phyloP scores from a whole-genome alignment of 2,888 invertebrate genomes.

The Drosophila vallismaia region DNA sequence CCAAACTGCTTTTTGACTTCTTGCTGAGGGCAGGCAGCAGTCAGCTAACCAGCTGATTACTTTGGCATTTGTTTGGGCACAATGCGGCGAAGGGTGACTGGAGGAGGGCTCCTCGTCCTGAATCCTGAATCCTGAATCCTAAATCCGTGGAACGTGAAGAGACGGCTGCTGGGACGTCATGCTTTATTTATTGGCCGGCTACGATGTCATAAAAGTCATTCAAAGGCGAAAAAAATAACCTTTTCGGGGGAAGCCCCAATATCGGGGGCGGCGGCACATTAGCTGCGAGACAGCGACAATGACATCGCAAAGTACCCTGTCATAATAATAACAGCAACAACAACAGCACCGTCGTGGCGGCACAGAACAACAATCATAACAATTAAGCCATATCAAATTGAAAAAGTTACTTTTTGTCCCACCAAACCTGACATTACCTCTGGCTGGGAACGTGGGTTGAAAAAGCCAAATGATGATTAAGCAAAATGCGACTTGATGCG shows the following conservation, averaged over 20 bases:
- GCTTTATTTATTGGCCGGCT: constrained; percentile 67
- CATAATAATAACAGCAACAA: constrained; percentile 53
- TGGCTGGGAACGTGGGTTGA: not conserved
- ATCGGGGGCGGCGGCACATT: constrained; percentile 54
- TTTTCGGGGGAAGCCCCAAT: constrained; percentile 61
- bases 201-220: constrained; percentile 72
- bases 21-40: constrained; percentile 46
- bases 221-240: constrained; percentile 45
- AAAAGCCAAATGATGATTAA: constrained; percentile 43
- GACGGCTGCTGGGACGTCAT: constrained; percentile 44
- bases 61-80: constrained; percentile 72
- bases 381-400: constrained; percentile 77
- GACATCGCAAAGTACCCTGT: constrained; percentile 71
- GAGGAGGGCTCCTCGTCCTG: constrained; percentile 5
- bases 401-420: constrained; percentile 64
- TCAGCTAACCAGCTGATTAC: constrained; percentile 75
- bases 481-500: constrained; percentile 41
- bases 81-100: constrained; percentile 17
- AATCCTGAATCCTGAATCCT: constrained; percentile 41
- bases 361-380: constrained; percentile 55
- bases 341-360: constrained; percentile 17
- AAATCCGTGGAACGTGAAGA: constrained; percentile 54
- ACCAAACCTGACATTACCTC: constrained; percentile 46
- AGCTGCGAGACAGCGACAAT: constrained; percentile 69
- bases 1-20: constrained; percentile 72